Percentiles rank a stretch among this genome's conserved stretches.
These are phyloP conservation scores for Alviniconcha strummeri DNA, from an alignment of 2,888 invertebrate species.

Conservation along the genomic window DNA sequence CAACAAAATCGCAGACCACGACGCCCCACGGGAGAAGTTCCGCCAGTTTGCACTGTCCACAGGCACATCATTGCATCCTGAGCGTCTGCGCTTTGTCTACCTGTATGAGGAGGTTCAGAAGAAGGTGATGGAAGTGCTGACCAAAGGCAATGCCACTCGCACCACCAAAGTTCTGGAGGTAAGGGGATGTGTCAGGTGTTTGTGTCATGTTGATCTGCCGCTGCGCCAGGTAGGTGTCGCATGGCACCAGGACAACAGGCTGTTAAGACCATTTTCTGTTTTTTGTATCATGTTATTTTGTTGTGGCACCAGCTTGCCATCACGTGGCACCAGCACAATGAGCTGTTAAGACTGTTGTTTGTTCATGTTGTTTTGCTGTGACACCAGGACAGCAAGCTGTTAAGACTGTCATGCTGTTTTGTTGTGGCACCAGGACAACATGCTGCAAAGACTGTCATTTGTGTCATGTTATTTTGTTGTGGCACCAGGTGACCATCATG, in stretches of 20 bases:
- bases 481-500: background rate
- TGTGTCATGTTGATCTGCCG: too few relatives aligned
- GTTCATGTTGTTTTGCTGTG: too few relatives aligned
- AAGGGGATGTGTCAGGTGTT: background rate
- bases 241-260: background rate
- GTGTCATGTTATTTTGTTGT: too few relatives aligned
- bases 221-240: background rate
- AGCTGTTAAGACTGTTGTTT: too few relatives aligned
- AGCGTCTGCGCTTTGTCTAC: conserved; percentile 89
- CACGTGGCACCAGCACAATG: too few relatives aligned
- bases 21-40: conserved; percentile 81
- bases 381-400: too few relatives aligned
- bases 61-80: conserved; percentile 46
- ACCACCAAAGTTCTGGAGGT: conserved; percentile 56
- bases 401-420: too few relatives aligned
- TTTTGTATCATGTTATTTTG: background rate
- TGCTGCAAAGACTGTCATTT: too few relatives aligned
- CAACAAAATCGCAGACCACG: conserved; percentile 76
- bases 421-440: too few relatives aligned
- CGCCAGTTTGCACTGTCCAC: conserved; percentile 79
- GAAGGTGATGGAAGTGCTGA: conserved; percentile 86
- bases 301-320: too few relatives aligned
- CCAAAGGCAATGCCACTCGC: conserved; percentile 70
- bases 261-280: background rate
- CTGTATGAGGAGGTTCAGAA: conserved; percentile 88